phyloP scores from a whole-genome alignment of 2,888 invertebrate species.

The Hypomecis atomaria region DNA sequence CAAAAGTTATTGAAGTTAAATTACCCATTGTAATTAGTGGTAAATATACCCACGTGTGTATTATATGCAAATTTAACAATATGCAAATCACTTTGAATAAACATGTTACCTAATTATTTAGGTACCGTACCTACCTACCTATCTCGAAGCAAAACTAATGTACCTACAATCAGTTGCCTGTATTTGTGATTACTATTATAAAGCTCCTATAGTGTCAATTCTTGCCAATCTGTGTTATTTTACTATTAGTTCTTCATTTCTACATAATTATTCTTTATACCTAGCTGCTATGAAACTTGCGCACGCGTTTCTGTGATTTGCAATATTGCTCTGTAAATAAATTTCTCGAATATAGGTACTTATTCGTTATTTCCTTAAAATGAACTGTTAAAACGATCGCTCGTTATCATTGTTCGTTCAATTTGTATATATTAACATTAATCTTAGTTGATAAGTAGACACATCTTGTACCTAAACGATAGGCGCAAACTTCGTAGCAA shows the following conservation, averaged over 20 bases:
- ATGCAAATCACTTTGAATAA: constrained; percentile 40
- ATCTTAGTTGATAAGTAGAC: constrained; percentile 74
- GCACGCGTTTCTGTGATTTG: constrained; percentile 81
- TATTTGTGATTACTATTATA: constrained; percentile 30
- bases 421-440: constrained; percentile 80
- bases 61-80: constrained; percentile 40
- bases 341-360: constrained; percentile 64
- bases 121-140: not conserved
- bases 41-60: constrained; percentile 26
- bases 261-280: constrained; percentile 1
- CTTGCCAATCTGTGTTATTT: constrained; percentile 41
- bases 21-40: constrained; percentile 29
- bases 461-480: constrained; percentile 77
- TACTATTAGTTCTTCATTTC: constrained; percentile 24
- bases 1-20: constrained; percentile 32
- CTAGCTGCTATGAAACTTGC: constrained; percentile 55
- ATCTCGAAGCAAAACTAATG: not conserved
- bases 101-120: not conserved
- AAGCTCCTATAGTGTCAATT: constrained; percentile 28
- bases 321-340: constrained; percentile 80
- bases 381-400: constrained; percentile 64
- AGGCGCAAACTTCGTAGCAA: constrained; percentile 78
- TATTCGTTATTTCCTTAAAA: constrained; percentile 77
- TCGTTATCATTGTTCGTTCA: constrained; percentile 71
- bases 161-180: constrained; percentile 18